Percentiles rank a stretch among this genome's conserved stretches.
Evolutionary conservation across 2,797 vertebrate species (phyloP).

Genomic region (Odontamblyopus lacepedii): DNA sequence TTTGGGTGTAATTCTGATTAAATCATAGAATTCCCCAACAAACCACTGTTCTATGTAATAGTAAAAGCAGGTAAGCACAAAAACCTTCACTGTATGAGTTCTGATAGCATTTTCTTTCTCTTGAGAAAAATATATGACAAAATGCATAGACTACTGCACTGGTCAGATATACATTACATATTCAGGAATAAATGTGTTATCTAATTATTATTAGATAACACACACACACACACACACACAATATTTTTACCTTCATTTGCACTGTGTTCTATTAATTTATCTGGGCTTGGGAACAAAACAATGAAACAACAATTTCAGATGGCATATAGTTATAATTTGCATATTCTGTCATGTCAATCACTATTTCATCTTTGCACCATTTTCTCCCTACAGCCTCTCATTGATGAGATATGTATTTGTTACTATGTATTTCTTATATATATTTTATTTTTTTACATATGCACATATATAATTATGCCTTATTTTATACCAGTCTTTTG

Average conservation of each 20-base stretch:
- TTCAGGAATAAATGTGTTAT: not conserved
- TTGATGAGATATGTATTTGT: no score
- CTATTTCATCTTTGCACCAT: no score
- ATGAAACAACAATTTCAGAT: no score
- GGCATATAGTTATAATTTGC: no score
- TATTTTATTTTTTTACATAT: no score
- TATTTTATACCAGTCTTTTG: no score
- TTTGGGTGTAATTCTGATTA: conserved; percentile 2
- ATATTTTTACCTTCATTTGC: not conserved
- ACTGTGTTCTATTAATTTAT: not conserved
- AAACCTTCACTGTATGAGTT: not conserved
- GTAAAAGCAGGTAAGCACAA: not conserved
- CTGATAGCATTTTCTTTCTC: not conserved
- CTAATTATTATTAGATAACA: not conserved
- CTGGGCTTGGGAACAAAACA: not conserved
- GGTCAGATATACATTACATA: not conserved
- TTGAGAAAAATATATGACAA: not conserved
- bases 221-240: no score
- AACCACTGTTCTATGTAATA: not conserved
- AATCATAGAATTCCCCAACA: not conserved
- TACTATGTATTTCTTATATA: no score
- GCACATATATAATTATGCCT: no score
- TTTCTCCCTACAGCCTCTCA: no score
- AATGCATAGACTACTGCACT: not conserved
- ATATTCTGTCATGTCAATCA: no score